A percentile compares a stretch with the other conserved stretches of the same genome.
Evolutionary conservation across 1,140 invertebrate genomes (phyloP).

Genomic region (Sipha flava): DNA sequence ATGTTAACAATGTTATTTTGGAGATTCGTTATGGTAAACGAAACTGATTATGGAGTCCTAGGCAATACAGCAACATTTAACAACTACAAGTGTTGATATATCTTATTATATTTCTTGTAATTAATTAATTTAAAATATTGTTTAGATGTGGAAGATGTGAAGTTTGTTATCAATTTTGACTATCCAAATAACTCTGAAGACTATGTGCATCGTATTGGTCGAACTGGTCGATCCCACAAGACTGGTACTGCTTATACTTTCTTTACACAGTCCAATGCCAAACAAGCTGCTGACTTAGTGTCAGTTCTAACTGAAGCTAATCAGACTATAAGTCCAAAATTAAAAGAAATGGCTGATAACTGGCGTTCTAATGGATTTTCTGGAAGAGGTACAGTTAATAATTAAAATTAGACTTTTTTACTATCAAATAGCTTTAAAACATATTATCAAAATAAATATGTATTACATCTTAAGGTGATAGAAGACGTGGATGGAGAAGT

Average conservation of each 20-base stretch:
- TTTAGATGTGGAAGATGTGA: slow-evolving; percentile 86
- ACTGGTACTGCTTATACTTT: slow-evolving; percentile 95
- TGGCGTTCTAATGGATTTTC: slow-evolving; percentile 23
- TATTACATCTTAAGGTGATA: not conserved
- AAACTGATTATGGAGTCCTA: slow-evolving; percentile 2
- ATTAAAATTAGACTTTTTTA: not conserved
- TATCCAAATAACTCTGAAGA: slow-evolving; percentile 97
- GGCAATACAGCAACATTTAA: not conserved
- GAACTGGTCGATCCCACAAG: slow-evolving; percentile 78
- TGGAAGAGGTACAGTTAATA: slow-evolving; percentile 7
- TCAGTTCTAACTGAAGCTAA: slow-evolving; percentile 84
- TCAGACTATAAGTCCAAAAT: slow-evolving; percentile 62
- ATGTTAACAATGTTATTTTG: slow-evolving; percentile 31
- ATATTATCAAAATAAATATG: not conserved
- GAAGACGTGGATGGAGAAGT: slow-evolving; percentile 23
- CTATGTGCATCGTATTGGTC: slow-evolving; percentile 97
- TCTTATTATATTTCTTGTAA: not conserved
- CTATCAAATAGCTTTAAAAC: no score
- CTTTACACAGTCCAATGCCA: slow-evolving; percentile 82
- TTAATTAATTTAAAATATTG: not conserved
- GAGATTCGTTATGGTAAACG: slow-evolving; percentile 10
- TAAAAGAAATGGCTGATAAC: slow-evolving; percentile 31
- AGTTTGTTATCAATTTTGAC: slow-evolving; percentile 98
- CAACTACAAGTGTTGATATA: slow-evolving; percentile 1
- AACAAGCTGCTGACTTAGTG: slow-evolving; percentile 82